Percentiles rank a stretch among this genome's conserved stretches.
Conservation (phyloP, 2,888 invertebrate genomes). For the Eustalomyia histrio region DNA sequence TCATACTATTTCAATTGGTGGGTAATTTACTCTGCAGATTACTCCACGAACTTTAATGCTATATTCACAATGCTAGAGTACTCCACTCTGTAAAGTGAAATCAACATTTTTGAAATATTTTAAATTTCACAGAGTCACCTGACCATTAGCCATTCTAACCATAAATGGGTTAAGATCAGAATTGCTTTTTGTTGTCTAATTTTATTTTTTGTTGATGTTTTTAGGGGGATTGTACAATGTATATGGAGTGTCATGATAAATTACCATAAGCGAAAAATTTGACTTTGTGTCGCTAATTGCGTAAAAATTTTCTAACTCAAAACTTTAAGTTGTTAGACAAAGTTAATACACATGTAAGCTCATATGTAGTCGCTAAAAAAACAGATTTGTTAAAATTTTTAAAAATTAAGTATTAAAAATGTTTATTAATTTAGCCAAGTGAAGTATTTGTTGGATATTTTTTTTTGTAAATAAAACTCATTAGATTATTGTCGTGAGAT, state of each 20-base stretch:
- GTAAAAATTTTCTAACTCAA: conserved; percentile 52
- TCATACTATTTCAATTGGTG: too few relatives aligned
- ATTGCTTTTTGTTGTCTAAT: background rate
- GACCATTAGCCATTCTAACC: background rate
- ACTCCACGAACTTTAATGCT: too few relatives aligned
- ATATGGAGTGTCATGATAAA: conserved; percentile 63
- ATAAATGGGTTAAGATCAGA: conserved; percentile 6
- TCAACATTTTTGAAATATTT: too few relatives aligned
- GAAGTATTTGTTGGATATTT: conserved; percentile 23
- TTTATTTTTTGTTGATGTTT: background rate
- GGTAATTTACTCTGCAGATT: too few relatives aligned
- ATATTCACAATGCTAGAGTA: too few relatives aligned
- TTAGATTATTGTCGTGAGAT: conserved; percentile 66
- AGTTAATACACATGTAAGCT: conserved; percentile 48
- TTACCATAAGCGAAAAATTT: conserved; percentile 65
- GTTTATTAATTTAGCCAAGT: conserved; percentile 58
- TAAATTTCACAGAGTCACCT: too few relatives aligned
- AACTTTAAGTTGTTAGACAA: conserved; percentile 47
- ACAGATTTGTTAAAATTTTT: conserved; percentile 29
- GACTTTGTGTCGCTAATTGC: conserved; percentile 65
- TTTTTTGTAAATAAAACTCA: conserved; percentile 43
- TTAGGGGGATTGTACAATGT: conserved; percentile 38
- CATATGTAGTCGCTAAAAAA: conserved; percentile 23
- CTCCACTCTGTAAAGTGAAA: too few relatives aligned
- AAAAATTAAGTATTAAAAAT: conserved; percentile 43